phyloP scores from a whole-genome alignment of 2,797 vertebrate species.

The Manis pentadactyla region DNA sequence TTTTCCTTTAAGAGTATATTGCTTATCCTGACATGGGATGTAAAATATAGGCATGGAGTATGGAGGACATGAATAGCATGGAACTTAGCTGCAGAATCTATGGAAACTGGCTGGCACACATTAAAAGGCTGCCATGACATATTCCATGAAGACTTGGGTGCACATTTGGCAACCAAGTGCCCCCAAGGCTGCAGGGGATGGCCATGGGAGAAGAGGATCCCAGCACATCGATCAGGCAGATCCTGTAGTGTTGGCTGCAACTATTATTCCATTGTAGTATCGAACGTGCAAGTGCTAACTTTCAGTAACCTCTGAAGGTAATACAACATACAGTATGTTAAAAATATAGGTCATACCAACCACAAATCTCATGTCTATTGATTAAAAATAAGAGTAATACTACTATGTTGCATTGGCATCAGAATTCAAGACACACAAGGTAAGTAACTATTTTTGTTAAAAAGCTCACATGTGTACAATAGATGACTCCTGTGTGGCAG shows the following conservation, averaged over 20 bases:
- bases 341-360: background rate
- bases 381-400: slow-evolving; percentile 30
- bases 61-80: background rate
- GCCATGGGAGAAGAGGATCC: background rate
- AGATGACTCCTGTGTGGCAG: background rate
- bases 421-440: slow-evolving; percentile 38
- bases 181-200: background rate
- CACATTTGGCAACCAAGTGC: background rate
- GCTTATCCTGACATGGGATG: background rate
- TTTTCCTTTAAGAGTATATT: slow-evolving; percentile 12
- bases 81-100: slow-evolving; percentile 22
- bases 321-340: background rate
- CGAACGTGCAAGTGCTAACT: background rate
- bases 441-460: background rate
- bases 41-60: background rate
- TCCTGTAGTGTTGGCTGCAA: background rate
- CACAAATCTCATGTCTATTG: slow-evolving; percentile 28
- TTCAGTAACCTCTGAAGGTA: slow-evolving; percentile 30
- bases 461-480: background rate
- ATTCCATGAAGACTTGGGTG: background rate
- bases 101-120: background rate
- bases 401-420: background rate
- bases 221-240: background rate
- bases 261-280: background rate
- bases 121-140: background rate